Base-by-base conservation (phyloP, 1,140 invertebrate genomes). In the Lineus longissimus region DNA sequence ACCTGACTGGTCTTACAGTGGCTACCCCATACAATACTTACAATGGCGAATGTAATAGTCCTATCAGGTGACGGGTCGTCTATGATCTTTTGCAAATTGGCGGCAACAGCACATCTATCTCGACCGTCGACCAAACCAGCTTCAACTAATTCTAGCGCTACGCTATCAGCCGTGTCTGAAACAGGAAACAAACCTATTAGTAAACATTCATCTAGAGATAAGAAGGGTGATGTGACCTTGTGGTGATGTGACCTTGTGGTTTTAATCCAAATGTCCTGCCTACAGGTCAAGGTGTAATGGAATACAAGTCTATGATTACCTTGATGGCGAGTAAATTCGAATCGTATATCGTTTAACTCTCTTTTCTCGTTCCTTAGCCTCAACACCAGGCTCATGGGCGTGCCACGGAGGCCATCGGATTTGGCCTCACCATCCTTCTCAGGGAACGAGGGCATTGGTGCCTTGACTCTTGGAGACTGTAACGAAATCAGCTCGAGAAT, bases 281-380 rank as follows among this genome's bases (percentile, higher is more conserved):
- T 2, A 13, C 22, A 17, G n/a, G 29, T 27, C 23, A 41, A 25
- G 22, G 29, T 17, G 17, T 11, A 55, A 51, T 29, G 19, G 2
- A 45, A 54, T 2, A 57, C n/a, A 29, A 40, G 17, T 59, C n/a
- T n/a, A n/a, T n/a, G 51, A 41, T 66, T 68, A 84, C 82, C 83
- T 81, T 92, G 89, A 1, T 92, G 92, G 15, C 91, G 87, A 2
- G 90, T 88, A 81, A 93, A 99, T 79, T 98, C 94, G 81, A 98
- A 98, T 70, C 94, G 87, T 68, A 98, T 99, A 77, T 99, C 96
- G 81, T 98, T 98, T 40, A 98, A 81, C 82, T 98, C 95, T 62
- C 90, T 85, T 70, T 89, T 90, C 45, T 90, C 86, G 83, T 98
- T 98, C 69, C 92, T 87, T 85, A 93, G 89, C 81, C 91, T 86